Evolutionary conservation across 2,888 invertebrate genomes (phyloP).

Genomic region (Epirrita christyi): DNA sequence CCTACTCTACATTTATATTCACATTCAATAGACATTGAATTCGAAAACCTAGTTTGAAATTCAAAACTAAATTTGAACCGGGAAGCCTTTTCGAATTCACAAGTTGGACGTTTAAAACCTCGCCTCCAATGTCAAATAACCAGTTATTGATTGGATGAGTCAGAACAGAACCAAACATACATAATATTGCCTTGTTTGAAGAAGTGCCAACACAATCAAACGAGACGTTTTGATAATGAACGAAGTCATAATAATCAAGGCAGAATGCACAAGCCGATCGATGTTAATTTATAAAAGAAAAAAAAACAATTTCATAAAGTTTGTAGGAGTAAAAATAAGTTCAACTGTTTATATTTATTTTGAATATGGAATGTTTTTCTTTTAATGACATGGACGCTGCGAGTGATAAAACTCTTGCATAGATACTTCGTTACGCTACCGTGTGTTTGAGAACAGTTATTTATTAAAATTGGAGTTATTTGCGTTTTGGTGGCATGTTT

Average conservation of each 20-base stretch:
- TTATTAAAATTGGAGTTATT: conserved; percentile 6
- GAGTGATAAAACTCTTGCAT: neutral
- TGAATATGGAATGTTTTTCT: neutral
- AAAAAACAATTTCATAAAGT: neutral
- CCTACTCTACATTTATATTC: no score
- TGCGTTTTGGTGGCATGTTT: conserved; percentile 6
- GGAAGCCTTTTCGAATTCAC: conserved; percentile 16
- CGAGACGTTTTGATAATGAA: conserved; percentile 9
- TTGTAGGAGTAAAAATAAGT: neutral
- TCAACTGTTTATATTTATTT: neutral
- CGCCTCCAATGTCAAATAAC: conserved; percentile 58
- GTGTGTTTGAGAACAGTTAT: conserved; percentile 14
- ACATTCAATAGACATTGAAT: no score
- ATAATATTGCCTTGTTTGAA: conserved; percentile 47
- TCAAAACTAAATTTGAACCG: conserved; percentile 6
- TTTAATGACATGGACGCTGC: neutral
- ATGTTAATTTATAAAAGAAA: neutral
- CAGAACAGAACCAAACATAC: conserved; percentile 43
- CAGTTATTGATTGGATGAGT: conserved; percentile 68
- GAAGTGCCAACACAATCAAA: conserved; percentile 38
- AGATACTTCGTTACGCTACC: conserved; percentile 6
- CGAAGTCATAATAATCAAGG: conserved; percentile 3
- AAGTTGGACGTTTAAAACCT: conserved; percentile 30
- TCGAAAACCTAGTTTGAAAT: conserved; percentile 11
- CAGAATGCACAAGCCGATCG: conserved; percentile 1